Conservation (phyloP, 64 coral and sea anemone genomes). For the Pocillopora verrucosa region DNA sequence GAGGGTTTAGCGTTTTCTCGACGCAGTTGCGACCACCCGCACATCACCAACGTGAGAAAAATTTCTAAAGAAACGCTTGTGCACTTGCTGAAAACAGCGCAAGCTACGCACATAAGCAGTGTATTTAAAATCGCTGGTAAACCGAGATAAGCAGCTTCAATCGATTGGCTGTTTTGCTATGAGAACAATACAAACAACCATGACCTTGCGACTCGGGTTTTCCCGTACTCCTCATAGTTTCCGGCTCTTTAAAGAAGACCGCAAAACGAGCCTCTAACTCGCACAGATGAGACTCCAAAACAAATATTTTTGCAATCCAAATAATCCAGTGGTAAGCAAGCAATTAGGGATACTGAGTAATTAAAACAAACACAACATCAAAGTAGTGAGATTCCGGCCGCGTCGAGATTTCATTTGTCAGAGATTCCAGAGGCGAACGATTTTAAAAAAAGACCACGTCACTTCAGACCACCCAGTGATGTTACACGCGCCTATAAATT, state of each 20-base stretch:
- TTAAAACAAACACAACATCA: conserved; percentile 31
- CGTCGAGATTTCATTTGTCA: neutral
- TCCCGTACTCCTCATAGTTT: neutral
- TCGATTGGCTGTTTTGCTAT: conserved; percentile 23
- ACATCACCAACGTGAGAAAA: neutral
- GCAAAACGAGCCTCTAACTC: conserved; percentile 17
- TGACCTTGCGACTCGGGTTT: conserved; percentile 16
- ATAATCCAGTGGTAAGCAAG: conserved; percentile 28
- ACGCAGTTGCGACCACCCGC: conserved; percentile 7
- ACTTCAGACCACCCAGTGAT: neutral
- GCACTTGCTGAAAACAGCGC: neutral
- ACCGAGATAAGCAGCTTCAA: conserved; percentile 43
- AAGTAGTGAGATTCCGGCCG: conserved; percentile 1
- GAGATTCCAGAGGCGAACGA: neutral
- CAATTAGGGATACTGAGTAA: conserved; percentile 19
- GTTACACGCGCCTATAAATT: conserved; percentile 35
- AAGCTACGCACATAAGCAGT: neutral
- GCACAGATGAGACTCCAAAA: conserved; percentile 2
- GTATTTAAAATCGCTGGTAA: neutral
- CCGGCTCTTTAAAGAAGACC: neutral
- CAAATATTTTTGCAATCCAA: conserved; percentile 48
- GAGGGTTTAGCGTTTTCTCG: neutral
- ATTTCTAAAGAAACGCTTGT: neutral
- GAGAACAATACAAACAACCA: conserved; percentile 1
- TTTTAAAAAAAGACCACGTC: conserved; percentile 10